phyloP scores from a whole-genome alignment of 2,113 vertebrate genomes.

The Microcebus griseorufus region DNA sequence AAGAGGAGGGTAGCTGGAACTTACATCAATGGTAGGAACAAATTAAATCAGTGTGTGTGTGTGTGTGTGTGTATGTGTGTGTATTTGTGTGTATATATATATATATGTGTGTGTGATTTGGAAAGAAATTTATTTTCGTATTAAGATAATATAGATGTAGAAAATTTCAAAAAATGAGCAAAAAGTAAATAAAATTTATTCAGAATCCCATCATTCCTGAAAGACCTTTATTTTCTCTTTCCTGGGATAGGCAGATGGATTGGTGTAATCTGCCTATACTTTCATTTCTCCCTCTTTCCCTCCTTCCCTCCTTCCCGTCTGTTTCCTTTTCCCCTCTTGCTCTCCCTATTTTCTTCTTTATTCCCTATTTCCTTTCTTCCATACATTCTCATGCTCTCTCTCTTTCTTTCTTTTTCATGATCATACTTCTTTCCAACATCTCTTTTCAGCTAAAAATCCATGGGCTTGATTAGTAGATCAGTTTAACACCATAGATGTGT shows the following conservation, averaged over 20 bases:
- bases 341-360: too few relatives aligned
- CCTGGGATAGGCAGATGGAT: not conserved
- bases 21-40: not conserved
- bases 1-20: not conserved
- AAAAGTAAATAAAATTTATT: not conserved
- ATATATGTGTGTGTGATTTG: not conserved
- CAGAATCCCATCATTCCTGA: not conserved
- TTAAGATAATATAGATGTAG: not conserved
- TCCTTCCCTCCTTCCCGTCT: too few relatives aligned
- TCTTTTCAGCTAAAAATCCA: not conserved
- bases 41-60: not conserved
- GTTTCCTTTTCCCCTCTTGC: not conserved
- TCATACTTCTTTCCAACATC: not conserved
- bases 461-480: not conserved
- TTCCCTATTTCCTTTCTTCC: not conserved
- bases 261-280: not conserved
- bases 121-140: not conserved
- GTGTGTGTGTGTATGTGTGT: too few relatives aligned
- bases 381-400: too few relatives aligned
- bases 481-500: not conserved
- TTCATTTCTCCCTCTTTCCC: not conserved
- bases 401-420: not conserved
- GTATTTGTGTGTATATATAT: not conserved
- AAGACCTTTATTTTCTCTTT: not conserved
- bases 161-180: not conserved